A percentile compares a stretch with the other conserved stretches of the same genome.
phyloP scores from a whole-genome alignment of 1,140 invertebrate genomes.

The Anastrepha ludens region DNA sequence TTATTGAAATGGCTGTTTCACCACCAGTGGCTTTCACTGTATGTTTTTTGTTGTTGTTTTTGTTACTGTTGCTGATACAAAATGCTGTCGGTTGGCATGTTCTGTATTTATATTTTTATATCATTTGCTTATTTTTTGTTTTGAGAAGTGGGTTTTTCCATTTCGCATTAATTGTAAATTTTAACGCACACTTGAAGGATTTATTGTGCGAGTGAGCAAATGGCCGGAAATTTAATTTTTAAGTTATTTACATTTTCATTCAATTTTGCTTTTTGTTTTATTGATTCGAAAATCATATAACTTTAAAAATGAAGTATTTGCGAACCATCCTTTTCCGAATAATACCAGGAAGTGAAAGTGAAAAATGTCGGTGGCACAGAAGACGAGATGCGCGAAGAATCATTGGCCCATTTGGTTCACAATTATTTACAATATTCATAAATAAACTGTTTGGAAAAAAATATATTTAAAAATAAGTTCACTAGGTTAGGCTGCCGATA shows the following conservation, averaged over 20 bases:
- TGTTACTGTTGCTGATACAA: neutral
- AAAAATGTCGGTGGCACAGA: no score
- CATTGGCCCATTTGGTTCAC: no score
- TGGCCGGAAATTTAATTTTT: neutral
- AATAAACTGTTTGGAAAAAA: no score
- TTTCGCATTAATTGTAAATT: constrained; percentile 4
- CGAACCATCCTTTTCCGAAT: no score
- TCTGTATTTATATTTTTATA: neutral
- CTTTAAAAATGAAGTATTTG: no score
- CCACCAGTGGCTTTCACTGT: neutral
- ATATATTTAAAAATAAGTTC: no score
- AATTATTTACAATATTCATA: no score
- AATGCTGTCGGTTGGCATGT: neutral
- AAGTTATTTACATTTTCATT: neutral
- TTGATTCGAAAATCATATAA: neutral
- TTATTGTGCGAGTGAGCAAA: neutral
- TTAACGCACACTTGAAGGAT: constrained; percentile 1
- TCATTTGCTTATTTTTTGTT: neutral
- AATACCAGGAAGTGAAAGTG: no score
- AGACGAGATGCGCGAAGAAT: no score
- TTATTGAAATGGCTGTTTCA: constrained; percentile 18
- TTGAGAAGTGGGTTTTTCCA: neutral
- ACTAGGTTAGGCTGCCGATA: no score
- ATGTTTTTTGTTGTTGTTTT: neutral
- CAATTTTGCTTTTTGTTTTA: neutral